Conservation (phyloP, 2,888 invertebrate genomes). For the Chymomyza caudatula region DNA sequence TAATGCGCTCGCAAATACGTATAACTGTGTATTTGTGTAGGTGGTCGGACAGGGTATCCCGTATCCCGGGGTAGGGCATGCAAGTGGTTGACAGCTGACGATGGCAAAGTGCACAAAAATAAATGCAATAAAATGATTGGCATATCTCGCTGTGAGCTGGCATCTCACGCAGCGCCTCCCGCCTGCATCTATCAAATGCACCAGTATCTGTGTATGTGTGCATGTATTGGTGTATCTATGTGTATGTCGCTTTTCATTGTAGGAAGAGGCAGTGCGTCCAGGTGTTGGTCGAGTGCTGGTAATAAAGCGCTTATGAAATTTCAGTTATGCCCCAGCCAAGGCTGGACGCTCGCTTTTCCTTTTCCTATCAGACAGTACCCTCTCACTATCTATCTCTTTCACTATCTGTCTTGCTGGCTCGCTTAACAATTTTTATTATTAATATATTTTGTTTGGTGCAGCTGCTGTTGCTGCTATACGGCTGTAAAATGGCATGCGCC, state of each 20-base stretch:
- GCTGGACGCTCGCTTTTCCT: not conserved
- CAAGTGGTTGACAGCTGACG: constrained; percentile 39
- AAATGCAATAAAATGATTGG: constrained; percentile 70
- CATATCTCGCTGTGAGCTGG: constrained; percentile 49
- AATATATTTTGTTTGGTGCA: constrained; percentile 68
- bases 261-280: not conserved
- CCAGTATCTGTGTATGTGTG: not conserved
- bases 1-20: constrained; percentile 56
- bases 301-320: constrained; percentile 73
- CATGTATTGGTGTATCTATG: not conserved
- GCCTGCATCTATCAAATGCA: not conserved
- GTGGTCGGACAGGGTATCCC: too few relatives aligned
- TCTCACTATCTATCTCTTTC: not conserved
- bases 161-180: not conserved
- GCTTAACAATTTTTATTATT: constrained; percentile 64
- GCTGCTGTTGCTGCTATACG: constrained; percentile 33
- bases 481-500: constrained; percentile 49
- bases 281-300: constrained; percentile 33
- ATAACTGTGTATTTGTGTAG: not conserved
- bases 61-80: not conserved
- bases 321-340: constrained; percentile 56
- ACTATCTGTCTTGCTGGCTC: not conserved
- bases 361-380: not conserved
- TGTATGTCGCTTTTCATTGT: not conserved
- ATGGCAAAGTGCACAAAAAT: constrained; percentile 67